These are phyloP conservation scores for Kryptolebias marmoratus DNA, from an alignment of 2,113 vertebrate species.

Conservation along the genomic window DNA sequence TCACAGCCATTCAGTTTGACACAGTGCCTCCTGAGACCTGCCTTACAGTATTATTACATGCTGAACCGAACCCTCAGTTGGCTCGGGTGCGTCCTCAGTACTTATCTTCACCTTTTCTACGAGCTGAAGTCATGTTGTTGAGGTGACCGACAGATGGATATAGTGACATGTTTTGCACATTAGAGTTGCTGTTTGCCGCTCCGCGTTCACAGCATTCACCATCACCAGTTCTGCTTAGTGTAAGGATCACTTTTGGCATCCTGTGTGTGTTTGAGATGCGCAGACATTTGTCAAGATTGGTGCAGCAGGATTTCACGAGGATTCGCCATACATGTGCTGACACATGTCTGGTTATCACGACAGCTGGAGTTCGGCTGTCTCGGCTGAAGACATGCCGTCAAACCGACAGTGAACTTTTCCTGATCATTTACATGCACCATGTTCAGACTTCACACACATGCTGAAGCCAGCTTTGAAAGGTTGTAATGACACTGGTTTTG, in stretches of 20 bases:
- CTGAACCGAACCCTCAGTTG: constrained; percentile 22
- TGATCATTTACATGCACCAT: constrained; percentile 18
- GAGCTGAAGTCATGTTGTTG: constrained; percentile 26
- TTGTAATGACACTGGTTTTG: constrained; percentile 21
- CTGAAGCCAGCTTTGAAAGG: constrained; percentile 29
- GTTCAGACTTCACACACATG: constrained; percentile 22
- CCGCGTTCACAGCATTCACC: constrained; percentile 11
- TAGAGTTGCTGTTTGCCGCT: constrained; percentile 19
- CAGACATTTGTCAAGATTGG: constrained; percentile 29
- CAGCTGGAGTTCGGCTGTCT: constrained; percentile 6
- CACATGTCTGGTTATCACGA: constrained; percentile 9
- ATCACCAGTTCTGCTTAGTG: constrained; percentile 28
- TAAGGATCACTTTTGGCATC: constrained; percentile 52
- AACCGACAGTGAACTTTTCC: constrained; percentile 23
- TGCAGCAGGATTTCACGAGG: constrained; percentile 41
- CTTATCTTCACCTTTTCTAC: constrained; percentile 41
- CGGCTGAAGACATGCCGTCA: constrained; percentile 28
- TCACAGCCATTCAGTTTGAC: constrained; percentile 31
- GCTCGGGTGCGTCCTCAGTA: constrained; percentile 8
- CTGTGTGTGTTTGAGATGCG: constrained; percentile 20
- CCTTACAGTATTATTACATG: constrained; percentile 30
- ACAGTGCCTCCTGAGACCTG: constrained; percentile 20
- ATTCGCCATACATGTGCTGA: constrained; percentile 27
- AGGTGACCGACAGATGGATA: constrained; percentile 39
- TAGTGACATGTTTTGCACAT: constrained; percentile 25